Evolutionary conservation across 2,888 invertebrate species (phyloP).

Genomic region (Cabera pusaria): DNA sequence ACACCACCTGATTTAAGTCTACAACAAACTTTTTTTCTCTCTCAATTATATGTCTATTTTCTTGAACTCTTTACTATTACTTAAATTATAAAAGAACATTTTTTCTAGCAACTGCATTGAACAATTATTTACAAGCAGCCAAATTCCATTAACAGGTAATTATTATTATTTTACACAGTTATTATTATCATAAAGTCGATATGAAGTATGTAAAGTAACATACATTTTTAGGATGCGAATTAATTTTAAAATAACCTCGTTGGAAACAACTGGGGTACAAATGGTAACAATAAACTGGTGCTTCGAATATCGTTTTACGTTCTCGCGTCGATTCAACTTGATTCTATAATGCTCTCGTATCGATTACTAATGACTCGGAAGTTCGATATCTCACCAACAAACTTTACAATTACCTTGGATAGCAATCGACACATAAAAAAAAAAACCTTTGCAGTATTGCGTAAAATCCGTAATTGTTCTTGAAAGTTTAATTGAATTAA

Average conservation of each 20-base stretch:
- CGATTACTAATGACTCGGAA: slow-evolving; percentile 22
- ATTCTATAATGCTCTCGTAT: slow-evolving; percentile 2
- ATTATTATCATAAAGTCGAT: no score
- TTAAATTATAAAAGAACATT: no score
- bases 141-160: no score
- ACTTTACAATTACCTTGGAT: not conserved
- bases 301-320: slow-evolving; percentile 17
- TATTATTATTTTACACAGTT: no score
- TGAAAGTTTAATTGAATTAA: slow-evolving; percentile 13
- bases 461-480: slow-evolving; percentile 5
- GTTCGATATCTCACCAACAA: slow-evolving; percentile 12
- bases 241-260: slow-evolving; percentile 28
- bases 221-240: no score
- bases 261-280: slow-evolving; percentile 16
- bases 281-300: slow-evolving; percentile 25
- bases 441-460: slow-evolving; percentile 1
- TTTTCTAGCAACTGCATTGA: no score
- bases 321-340: not conserved
- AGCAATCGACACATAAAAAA: slow-evolving; percentile 2
- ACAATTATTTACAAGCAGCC: no score
- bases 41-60: no score
- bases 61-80: no score
- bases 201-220: no score
- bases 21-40: no score
- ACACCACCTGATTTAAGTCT: no score